These are phyloP conservation scores for Pristiophorus japonicus DNA, from an alignment of 2,113 vertebrate species.

Conservation along the genomic window DNA sequence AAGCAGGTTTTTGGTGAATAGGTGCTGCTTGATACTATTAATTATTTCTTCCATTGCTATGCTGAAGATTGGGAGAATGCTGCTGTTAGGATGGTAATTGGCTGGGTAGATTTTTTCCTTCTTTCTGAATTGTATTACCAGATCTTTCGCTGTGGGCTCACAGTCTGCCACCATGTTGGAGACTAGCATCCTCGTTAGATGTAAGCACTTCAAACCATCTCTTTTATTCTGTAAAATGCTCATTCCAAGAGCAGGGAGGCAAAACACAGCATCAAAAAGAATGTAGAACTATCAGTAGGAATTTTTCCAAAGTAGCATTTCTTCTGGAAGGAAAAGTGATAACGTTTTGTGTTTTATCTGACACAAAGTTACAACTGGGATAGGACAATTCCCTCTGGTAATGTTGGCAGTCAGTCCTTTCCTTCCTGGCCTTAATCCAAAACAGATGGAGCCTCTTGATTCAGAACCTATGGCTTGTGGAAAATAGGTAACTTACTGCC, in stretches of 20 bases:
- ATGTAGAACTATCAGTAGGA: slow-evolving; percentile 6
- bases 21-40: neutral
- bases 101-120: neutral
- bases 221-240: neutral
- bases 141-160: neutral
- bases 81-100: neutral
- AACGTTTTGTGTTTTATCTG: neutral
- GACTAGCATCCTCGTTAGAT: neutral
- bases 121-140: neutral
- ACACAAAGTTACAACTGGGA: slow-evolving; percentile 35
- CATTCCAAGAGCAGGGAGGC: neutral
- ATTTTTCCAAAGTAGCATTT: slow-evolving; percentile 31
- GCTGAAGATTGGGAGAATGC: neutral
- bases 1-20: neutral
- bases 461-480: slow-evolving; percentile 43
- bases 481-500: neutral
- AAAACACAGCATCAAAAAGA: slow-evolving; percentile 28
- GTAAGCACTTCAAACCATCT: neutral
- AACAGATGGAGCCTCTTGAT: slow-evolving; percentile 46
- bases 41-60: neutral
- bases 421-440: slow-evolving; percentile 43
- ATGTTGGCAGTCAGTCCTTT: slow-evolving; percentile 36
- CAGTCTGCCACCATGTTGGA: too few relatives aligned
- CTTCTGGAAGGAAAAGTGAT: neutral
- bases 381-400: slow-evolving; percentile 5